Evolutionary conservation across 2,797 vertebrate genomes (phyloP).

Genomic region (Peromyscus aztecus): DNA sequence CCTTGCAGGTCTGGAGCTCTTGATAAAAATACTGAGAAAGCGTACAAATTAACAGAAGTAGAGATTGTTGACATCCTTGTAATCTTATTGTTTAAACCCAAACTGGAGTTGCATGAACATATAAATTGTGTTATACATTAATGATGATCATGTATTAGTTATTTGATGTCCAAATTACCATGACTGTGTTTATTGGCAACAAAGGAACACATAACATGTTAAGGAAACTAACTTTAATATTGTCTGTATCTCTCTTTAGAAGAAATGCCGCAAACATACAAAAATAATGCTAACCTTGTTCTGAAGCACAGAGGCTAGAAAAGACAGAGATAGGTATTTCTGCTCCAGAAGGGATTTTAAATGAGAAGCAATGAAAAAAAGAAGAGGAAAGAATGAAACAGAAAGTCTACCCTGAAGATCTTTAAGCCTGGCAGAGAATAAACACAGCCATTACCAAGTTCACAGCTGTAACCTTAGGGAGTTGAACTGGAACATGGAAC

Average conservation of each 20-base stretch:
- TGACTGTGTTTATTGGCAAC: background rate
- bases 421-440: conserved; percentile 73
- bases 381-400: background rate
- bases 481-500: conserved; percentile 77
- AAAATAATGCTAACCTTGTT: conserved; percentile 39
- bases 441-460: conserved; percentile 76
- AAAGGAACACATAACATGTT: background rate
- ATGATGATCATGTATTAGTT: background rate
- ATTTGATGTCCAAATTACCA: background rate
- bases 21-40: background rate
- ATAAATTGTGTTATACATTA: background rate
- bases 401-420: conserved; percentile 64
- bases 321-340: conserved; percentile 28
- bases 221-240: conserved; percentile 39
- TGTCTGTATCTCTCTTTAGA: background rate
- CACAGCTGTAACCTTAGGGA: conserved; percentile 81
- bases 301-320: conserved; percentile 34
- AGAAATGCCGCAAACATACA: background rate
- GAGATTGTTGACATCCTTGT: background rate
- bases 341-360: conserved; percentile 69
- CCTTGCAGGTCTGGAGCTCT: background rate
- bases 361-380: conserved; percentile 14
- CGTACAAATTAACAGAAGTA: background rate
- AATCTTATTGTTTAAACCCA: background rate
- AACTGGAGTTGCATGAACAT: background rate